Conservation (phyloP, 2,888 invertebrate genomes). For the Entomobrya proxima region DNA sequence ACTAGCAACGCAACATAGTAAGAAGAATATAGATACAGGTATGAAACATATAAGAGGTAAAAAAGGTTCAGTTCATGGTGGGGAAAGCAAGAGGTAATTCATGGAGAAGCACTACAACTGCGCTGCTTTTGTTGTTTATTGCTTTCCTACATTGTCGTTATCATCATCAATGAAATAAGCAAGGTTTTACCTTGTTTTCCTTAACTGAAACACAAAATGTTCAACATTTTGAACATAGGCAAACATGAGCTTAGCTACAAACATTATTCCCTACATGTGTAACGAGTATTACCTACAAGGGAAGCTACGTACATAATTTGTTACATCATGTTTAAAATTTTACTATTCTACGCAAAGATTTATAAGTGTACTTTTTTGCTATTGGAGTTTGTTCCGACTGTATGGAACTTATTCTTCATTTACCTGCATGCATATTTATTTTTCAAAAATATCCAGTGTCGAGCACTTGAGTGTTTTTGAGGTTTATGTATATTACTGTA, state of each 20-base stretch:
- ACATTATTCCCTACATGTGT: slow-evolving; percentile 40
- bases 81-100: slow-evolving; percentile 44
- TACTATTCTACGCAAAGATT: slow-evolving; percentile 35
- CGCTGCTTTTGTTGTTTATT: slow-evolving; percentile 31
- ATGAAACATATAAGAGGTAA: background rate
- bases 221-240: slow-evolving; percentile 45
- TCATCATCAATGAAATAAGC: slow-evolving; percentile 33
- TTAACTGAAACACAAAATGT: slow-evolving; percentile 56
- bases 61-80: slow-evolving; percentile 19
- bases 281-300: slow-evolving; percentile 35
- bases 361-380: slow-evolving; percentile 2
- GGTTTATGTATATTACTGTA: no score
- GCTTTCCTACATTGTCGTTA: slow-evolving; percentile 37
- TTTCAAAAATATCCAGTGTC: background rate
- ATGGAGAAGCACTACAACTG: slow-evolving; percentile 21
- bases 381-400: background rate
- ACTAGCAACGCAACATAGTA: background rate
- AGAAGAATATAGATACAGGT: background rate
- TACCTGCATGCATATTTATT: background rate
- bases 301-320: slow-evolving; percentile 47
- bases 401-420: background rate
- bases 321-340: slow-evolving; percentile 44
- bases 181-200: slow-evolving; percentile 55
- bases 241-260: slow-evolving; percentile 27
- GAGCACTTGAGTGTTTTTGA: no score